phyloP scores from a whole-genome alignment of 2,888 invertebrate species.

The Rhingia rostrata region DNA sequence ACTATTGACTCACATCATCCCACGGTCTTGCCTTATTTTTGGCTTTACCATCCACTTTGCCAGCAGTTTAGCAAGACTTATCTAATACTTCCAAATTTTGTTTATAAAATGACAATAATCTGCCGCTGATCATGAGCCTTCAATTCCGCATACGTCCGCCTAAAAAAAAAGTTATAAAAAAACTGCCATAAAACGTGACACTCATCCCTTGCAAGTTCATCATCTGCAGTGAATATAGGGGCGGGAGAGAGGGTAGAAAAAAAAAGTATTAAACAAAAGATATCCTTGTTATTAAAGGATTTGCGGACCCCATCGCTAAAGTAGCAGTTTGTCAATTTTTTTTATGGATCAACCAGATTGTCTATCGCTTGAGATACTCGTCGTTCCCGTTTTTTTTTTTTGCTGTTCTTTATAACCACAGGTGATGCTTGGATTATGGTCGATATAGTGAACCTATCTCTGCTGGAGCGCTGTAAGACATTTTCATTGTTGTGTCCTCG shows the following conservation, averaged over 20 bases:
- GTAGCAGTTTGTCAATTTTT: conserved; percentile 74
- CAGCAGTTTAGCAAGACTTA: conserved; percentile 9
- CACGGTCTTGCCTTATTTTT: not conserved
- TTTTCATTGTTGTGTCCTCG: conserved; percentile 71
- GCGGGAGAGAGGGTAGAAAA: conserved; percentile 16
- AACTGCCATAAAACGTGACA: conserved; percentile 44
- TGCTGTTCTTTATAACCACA: conserved; percentile 38
- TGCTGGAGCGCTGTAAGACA: conserved; percentile 23
- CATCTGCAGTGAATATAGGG: conserved; percentile 29
- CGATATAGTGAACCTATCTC: conserved; percentile 50
- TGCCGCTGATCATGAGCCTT: conserved; percentile 37
- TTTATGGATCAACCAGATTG: conserved; percentile 74
- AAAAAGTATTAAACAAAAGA: conserved; percentile 57
- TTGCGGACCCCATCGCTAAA: conserved; percentile 71
- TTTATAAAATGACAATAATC: conserved; percentile 58
- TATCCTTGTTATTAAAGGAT: conserved; percentile 73
- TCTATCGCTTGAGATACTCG: conserved; percentile 67
- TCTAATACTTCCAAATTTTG: conserved; percentile 42
- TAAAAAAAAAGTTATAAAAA: conserved; percentile 42
- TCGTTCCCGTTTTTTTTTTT: conserved; percentile 29
- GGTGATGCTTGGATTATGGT: conserved; percentile 57
- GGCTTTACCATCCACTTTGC: not conserved
- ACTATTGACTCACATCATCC: not conserved
- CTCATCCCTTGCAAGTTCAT: conserved; percentile 34
- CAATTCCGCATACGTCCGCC: conserved; percentile 33